Conservation (phyloP, 2,888 invertebrate species). For the Odiellus spinosus region DNA sequence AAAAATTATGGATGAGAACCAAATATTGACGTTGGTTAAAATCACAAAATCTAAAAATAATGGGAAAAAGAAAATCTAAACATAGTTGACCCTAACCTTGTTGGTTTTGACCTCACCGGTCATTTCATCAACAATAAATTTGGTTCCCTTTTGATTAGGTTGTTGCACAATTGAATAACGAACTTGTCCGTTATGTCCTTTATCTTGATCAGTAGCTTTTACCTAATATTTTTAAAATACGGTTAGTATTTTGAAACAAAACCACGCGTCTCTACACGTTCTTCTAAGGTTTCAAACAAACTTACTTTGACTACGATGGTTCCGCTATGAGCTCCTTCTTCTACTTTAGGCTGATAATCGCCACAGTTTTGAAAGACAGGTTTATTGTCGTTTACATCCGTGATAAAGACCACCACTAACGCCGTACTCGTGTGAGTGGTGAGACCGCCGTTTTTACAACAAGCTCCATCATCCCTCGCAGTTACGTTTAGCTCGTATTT, state of each 20-base stretch:
- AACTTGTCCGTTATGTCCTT: slow-evolving; percentile 49
- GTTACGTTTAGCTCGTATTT: slow-evolving; percentile 94
- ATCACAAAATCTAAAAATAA: too few species aligned
- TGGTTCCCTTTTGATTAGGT: slow-evolving; percentile 83
- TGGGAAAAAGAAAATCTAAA: too few species aligned
- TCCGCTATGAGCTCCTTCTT: slow-evolving; percentile 84
- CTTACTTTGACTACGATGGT: slow-evolving; percentile 75
- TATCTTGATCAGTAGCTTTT: slow-evolving; percentile 86
- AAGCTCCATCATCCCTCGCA: slow-evolving; percentile 92
- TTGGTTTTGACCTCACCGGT: slow-evolving; percentile 88
- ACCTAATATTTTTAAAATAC: slow-evolving; percentile 24
- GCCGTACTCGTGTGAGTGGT: slow-evolving; percentile 85
- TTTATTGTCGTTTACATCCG: slow-evolving; percentile 92
- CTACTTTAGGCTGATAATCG: slow-evolving; percentile 81
- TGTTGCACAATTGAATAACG: slow-evolving; percentile 92
- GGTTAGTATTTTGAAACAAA: too few species aligned
- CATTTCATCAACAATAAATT: slow-evolving; percentile 87
- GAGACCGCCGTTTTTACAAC: slow-evolving; percentile 74
- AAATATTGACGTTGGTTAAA: too few species aligned
- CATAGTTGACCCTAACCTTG: slow-evolving; percentile 40
- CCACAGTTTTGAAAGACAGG: slow-evolving; percentile 88
- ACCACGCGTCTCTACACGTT: not conserved
- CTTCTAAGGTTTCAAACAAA: slow-evolving; percentile 21
- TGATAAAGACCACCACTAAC: slow-evolving; percentile 88
- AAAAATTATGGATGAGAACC: too few species aligned